These are phyloP conservation scores for Trochalopteron elliotii DNA, from an alignment of 2,113 vertebrate genomes.

Conservation along the genomic window DNA sequence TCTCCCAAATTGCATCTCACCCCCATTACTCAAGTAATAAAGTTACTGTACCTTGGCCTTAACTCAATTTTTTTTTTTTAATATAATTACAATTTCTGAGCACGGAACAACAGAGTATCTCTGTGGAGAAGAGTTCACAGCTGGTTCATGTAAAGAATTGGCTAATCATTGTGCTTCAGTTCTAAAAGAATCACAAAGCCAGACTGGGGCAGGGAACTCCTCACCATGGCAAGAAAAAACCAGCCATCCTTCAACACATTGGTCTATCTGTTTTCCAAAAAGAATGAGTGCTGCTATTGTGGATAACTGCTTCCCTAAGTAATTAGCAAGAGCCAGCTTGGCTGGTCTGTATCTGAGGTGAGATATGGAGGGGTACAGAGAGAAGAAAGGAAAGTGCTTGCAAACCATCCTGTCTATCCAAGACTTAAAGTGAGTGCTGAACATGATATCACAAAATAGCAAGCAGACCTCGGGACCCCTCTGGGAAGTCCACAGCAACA, in stretches of 20 bases:
- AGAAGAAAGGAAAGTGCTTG: neutral
- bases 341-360: neutral
- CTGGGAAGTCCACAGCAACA: neutral
- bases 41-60: slow-evolving; percentile 1
- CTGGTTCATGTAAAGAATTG: slow-evolving; percentile 28
- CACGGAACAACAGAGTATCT: neutral
- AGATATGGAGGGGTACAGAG: neutral
- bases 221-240: neutral
- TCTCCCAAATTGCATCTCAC: neutral
- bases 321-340: slow-evolving; percentile 10
- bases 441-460: neutral
- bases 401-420: neutral
- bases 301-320: neutral
- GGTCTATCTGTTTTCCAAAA: neutral
- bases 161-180: neutral
- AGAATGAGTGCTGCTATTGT: neutral
- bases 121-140: slow-evolving; percentile 17
- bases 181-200: neutral
- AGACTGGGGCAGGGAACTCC: neutral
- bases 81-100: slow-evolving; percentile 36
- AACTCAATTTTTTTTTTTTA: neutral
- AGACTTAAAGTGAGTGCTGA: neutral
- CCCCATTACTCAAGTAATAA: neutral
- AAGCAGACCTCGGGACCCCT: neutral
- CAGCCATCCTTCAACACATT: neutral